Evolutionary conservation across 2,888 invertebrate species (phyloP), one percentile per base, ranked within the genome.

Genomic region (Cantharis nigra): DNA sequence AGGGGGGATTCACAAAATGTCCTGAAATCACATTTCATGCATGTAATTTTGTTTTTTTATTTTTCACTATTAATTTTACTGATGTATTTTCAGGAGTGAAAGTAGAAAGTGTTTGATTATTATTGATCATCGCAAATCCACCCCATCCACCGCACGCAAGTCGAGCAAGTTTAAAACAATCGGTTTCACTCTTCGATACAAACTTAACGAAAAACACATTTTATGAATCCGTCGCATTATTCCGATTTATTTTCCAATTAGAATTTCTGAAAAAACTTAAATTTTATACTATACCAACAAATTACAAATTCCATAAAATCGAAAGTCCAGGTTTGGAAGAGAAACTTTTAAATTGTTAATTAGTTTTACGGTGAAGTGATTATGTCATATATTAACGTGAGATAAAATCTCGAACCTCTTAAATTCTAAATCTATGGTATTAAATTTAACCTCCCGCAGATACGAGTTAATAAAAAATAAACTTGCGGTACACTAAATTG

Each of bases 351-450:
- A 71, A 63, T 74, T 18, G 74, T 77, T 77, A 77, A 77, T 77
- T 77, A 71, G 74, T 65, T 71, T 77, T 77, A 74, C 74, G 74
- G 74, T 77, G 71, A 77, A 71, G 74, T 69, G 71, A 74, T 77
- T 77, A 77, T 69, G 71, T 74, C 74, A 30, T 74, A 74, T 71
- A 77, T 77, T 74, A 77, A 77, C 63, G 64, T 63, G 70, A 69
- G 74, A 77, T 74, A 74, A 69, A 77, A 74, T 74, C 77, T 67
- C 62, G 18, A 62, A 20, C 14, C 62, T 71, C 67, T 72, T 30
- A 18, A 70, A 14, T 72, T 71, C 62, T 26, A 71, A 75, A 71
- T 64, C 28, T 65, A 28, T 63, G 23, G 67, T 71, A 71, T 71
- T 28, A 64, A 49, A 63, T 14, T 72, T 28, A 72, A 63, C 23